Conservation (phyloP, 1,140 invertebrate genomes). For the Aphidius gifuensis region DNA sequence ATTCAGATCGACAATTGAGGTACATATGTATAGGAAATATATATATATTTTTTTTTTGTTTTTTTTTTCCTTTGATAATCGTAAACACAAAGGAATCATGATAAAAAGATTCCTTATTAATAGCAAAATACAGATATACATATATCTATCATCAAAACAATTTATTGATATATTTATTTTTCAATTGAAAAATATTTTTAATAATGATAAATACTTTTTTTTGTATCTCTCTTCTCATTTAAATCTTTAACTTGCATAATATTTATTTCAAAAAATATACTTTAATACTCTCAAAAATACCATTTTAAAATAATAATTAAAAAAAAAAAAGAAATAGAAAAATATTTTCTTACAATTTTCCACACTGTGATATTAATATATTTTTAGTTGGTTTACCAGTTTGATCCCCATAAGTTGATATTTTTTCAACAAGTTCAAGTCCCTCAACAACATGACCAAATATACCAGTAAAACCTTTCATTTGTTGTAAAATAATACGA, state of each 20-base stretch:
- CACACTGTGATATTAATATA: conserved; percentile 73
- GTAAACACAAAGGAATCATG: conserved; percentile 40
- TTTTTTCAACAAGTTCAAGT: conserved; percentile 75
- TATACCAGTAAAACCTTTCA: conserved; percentile 78
- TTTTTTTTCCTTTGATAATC: conserved; percentile 32
- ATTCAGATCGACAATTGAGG: conserved; percentile 53
- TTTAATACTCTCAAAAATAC: neutral
- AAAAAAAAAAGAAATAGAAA: conserved; percentile 12
- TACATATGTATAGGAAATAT: conserved; percentile 47
- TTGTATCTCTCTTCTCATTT: neutral
- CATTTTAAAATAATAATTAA: neutral
- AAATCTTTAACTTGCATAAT: neutral
- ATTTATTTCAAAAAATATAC: conserved; percentile 2
- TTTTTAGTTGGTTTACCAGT: conserved; percentile 73
- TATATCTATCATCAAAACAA: conserved; percentile 25
- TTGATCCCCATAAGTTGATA: conserved; percentile 72
- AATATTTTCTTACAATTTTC: conserved; percentile 60
- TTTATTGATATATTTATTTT: conserved; percentile 39
- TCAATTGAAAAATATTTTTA: conserved; percentile 42
- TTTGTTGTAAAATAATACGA: conserved; percentile 75
- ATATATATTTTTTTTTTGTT: conserved; percentile 21
- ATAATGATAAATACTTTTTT: neutral
- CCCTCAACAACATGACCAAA: conserved; percentile 80
- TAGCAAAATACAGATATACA: conserved; percentile 51
- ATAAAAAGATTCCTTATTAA: conserved; percentile 31